Evolutionary conservation across 1,140 invertebrate species (phyloP).

Genomic region (Conus ventricosus): DNA sequence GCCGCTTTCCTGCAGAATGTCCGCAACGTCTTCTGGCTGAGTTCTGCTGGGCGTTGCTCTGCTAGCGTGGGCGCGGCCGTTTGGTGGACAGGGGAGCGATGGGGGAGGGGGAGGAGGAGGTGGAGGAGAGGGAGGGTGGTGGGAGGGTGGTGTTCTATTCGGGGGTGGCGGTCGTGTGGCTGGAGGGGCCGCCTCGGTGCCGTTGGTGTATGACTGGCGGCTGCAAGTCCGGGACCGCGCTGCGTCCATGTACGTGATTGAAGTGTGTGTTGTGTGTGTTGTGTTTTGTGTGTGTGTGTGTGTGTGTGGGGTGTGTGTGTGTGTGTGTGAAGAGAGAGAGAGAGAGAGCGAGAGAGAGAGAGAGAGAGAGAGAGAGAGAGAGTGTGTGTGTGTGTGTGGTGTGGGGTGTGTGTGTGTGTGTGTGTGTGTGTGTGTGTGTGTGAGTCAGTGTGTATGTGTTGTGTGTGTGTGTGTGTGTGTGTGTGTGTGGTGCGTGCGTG

Average conservation of each 20-base stretch:
- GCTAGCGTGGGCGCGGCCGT: not conserved
- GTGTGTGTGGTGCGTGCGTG: too few species aligned
- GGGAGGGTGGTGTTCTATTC: constrained; percentile 11
- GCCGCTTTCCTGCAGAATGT: constrained; percentile 30
- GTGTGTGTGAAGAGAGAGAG: too few species aligned
- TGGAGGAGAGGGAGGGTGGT: not conserved
- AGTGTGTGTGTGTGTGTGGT: not conserved
- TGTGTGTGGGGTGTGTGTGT: not conserved
- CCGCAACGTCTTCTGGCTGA: constrained; percentile 15
- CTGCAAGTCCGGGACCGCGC: not conserved
- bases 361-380: not conserved
- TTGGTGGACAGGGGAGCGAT: not conserved
- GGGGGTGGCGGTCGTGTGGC: too few species aligned
- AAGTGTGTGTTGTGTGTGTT: not conserved
- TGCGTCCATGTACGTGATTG: not conserved
- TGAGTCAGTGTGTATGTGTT: too few species aligned
- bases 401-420: too few species aligned
- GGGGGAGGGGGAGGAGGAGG: not conserved
- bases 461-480: too few species aligned
- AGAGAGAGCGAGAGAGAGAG: too few species aligned
- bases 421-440: too few species aligned
- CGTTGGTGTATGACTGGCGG: constrained; percentile 11
- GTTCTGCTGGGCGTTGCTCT: not conserved
- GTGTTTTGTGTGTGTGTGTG: too few species aligned
- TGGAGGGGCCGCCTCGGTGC: not conserved